Evolutionary conservation across 2,888 invertebrate species (phyloP).

Genomic region (Caenorhabditis sp.): DNA sequence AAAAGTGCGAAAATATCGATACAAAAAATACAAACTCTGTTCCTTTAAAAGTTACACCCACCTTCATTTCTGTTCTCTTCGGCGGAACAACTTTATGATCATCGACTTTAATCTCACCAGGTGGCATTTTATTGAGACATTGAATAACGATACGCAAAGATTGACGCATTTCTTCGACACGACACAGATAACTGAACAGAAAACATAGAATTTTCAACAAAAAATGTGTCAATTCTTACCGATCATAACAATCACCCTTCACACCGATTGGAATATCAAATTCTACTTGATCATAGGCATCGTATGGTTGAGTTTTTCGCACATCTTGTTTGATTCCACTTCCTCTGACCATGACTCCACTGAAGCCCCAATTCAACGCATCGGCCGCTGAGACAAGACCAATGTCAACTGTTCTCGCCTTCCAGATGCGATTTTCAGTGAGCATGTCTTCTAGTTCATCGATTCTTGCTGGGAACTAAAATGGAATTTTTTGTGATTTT

Average conservation of each 20-base stretch:
- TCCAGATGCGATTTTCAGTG: slow-evolving; percentile 91
- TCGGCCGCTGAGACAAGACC: slow-evolving; percentile 85
- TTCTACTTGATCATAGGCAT: slow-evolving; percentile 89
- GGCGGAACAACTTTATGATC: slow-evolving; percentile 94
- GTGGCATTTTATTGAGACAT: slow-evolving; percentile 95
- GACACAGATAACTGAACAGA: slow-evolving; percentile 80
- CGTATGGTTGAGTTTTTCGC: slow-evolving; percentile 93
- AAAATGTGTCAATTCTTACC: slow-evolving; percentile 72
- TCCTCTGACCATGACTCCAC: slow-evolving; percentile 95
- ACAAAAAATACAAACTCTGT: too few relatives aligned
- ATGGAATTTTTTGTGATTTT: background rate
- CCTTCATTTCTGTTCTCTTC: slow-evolving; percentile 90
- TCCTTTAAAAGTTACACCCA: too few relatives aligned
- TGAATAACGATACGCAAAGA: slow-evolving; percentile 92
- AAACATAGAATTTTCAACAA: background rate
- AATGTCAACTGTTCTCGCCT: slow-evolving; percentile 86
- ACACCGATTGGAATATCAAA: slow-evolving; percentile 96
- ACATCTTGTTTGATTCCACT: slow-evolving; percentile 99
- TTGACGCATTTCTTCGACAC: slow-evolving; percentile 82
- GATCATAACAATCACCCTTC: slow-evolving; percentile 95
- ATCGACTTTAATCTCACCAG: slow-evolving; percentile 77
- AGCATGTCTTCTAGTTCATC: slow-evolving; percentile 96
- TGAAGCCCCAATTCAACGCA: slow-evolving; percentile 92
- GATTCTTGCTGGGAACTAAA: slow-evolving; percentile 83
- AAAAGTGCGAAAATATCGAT: too few relatives aligned